phyloP scores from a whole-genome alignment of 2,888 invertebrate genomes.

The Pseudanteris insignis region DNA sequence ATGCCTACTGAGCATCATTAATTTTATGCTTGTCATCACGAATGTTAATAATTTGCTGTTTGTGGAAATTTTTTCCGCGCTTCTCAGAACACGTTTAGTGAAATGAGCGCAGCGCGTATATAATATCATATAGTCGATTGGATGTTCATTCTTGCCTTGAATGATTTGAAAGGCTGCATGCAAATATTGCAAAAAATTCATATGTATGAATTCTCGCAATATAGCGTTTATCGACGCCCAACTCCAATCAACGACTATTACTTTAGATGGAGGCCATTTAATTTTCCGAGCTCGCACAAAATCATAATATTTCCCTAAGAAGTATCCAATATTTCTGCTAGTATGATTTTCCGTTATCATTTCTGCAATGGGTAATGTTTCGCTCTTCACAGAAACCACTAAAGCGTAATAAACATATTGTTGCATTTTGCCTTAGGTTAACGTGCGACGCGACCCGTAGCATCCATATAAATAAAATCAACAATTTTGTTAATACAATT shows the following conservation, averaged over 20 bases:
- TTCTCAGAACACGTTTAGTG: background rate
- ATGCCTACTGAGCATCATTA: background rate
- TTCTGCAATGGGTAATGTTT: constrained; percentile 1
- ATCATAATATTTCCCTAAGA: background rate
- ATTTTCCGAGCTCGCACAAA: background rate
- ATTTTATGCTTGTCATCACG: constrained; percentile 1
- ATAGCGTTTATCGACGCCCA: constrained; percentile 1
- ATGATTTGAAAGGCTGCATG: background rate
- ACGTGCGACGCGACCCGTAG: constrained; percentile 4
- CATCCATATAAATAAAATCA: constrained; percentile 10
- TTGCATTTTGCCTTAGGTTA: constrained; percentile 1
- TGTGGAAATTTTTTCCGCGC: background rate
- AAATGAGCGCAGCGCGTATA: constrained; percentile 11
- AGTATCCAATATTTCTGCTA: background rate
- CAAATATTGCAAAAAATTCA: constrained; percentile 1
- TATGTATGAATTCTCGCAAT: background rate
- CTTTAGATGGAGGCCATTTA: background rate
- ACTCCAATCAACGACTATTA: constrained; percentile 5
- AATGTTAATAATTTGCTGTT: background rate
- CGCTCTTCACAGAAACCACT: background rate
- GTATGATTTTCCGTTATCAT: constrained; percentile 1
- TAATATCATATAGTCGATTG: background rate
- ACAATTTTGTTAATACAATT: background rate
- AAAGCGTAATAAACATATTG: constrained; percentile 2
- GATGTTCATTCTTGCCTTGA: background rate